Base-by-base conservation (phyloP, 2,888 invertebrate genomes). In the Morpho helenor region DNA sequence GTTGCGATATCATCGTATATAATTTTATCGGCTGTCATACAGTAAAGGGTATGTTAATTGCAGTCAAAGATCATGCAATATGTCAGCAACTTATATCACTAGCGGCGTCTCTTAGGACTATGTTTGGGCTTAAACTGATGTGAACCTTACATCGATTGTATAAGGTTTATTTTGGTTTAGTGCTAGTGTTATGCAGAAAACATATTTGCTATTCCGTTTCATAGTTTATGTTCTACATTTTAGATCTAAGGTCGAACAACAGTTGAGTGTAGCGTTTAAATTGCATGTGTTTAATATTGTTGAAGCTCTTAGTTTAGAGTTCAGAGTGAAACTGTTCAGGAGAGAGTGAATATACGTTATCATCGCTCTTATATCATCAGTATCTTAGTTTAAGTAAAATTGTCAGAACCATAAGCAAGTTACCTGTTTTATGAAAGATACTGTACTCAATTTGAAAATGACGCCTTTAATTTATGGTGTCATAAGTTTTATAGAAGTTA, bases 11-110 rank as follows among this genome's bases (percentile, higher is more conserved):
- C 9, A 40, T 52, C 42, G 8, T 43, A 7, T 45, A 45, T 8
- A 31, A n/a, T 8, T 42, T 22, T 22, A 46, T 50, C 47, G 52
- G 4, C 16, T n/a, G 46, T 44, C n/a, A 63, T 55, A 51, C 49
- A 63, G 71, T 72, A 68, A 66, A 40, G 53, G 60, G 8, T 22
- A 67, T 68, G 74, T 73, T 79, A 79, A 84, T 82, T 79, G 77
- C 72, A 71, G 80, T 73, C 76, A 76, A 60, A 74, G 82, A 75
- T 66, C 80, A 71, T 67, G 67, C 66, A 72, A 76, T 77, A 75
- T 64, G 68, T 70, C 68, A 62, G 58, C 50, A 59, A 64, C 56
- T 60, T 52, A 60, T 62, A 61, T 56, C 59, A 47, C 50, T 41
- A 48, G 56, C 56, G 55, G 57, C 50, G 46, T 22, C 40, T 52